Conservation (phyloP, 2,113 vertebrate genomes). For the Thunnus thynnus region DNA sequence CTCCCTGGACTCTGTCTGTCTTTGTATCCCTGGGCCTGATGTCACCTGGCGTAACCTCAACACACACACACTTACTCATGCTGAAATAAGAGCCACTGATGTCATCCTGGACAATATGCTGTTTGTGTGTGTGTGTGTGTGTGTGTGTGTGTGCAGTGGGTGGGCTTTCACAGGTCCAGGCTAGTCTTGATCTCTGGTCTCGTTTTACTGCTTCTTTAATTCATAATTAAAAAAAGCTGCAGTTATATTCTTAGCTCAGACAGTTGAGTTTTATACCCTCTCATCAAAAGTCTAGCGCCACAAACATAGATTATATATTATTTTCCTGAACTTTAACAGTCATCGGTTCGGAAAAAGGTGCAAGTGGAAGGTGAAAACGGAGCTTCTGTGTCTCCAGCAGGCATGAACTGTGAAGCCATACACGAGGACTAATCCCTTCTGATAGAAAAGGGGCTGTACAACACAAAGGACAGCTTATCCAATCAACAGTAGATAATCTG, state of each 20-base stretch:
- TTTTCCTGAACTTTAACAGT: conserved; percentile 7
- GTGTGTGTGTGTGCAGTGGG: not conserved
- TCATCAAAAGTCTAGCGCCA: not conserved
- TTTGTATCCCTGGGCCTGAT: conserved; percentile 28
- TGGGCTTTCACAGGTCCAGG: conserved; percentile 30
- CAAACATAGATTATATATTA: not conserved
- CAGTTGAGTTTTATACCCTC: not conserved
- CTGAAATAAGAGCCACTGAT: conserved; percentile 61
- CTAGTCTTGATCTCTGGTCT: conserved; percentile 15
- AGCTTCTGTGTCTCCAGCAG: conserved; percentile 19
- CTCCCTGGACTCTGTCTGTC: conserved; percentile 33
- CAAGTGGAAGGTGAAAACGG: conserved; percentile 14
- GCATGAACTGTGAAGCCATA: conserved; percentile 36
- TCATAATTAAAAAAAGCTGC: not conserved
- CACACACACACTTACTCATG: conserved; percentile 28
- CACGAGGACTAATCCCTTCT: conserved; percentile 49
- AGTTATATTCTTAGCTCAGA: conserved; percentile 3
- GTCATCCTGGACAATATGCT: conserved; percentile 67
- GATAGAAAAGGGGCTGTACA: conserved; percentile 41
- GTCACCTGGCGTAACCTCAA: conserved; percentile 51
- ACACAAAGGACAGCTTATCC: conserved; percentile 59
- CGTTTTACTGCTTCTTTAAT: not conserved
- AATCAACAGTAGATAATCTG: conserved; percentile 65
- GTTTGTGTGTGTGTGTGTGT: conserved; percentile 56
- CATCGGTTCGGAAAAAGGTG: conserved; percentile 27